Evolutionary conservation across 2,797 vertebrate genomes (phyloP), one percentile per base, ranked within the genome.

Genomic region (Pelodytes ibericus): DNA sequence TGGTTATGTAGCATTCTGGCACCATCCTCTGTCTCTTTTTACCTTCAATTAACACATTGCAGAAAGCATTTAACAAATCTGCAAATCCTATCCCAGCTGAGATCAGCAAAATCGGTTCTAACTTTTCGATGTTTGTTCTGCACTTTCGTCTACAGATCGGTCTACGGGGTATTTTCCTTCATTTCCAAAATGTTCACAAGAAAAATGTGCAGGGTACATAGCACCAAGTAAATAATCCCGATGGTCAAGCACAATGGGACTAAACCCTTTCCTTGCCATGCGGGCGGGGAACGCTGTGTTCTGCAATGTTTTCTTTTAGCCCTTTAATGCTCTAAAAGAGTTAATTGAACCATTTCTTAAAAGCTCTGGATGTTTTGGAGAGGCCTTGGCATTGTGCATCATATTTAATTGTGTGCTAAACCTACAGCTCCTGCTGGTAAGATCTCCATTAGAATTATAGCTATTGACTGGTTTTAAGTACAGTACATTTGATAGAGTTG

Each of bases 401-500:
- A 30, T 57, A 68, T 63, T 68, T 73, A 79, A 79, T 79, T 73
- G 76, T 68, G 67, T 20, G 27, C 16, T 67, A 63, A 78, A 72
- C 75, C 75, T 72, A 44, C 53, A 60, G 75, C 67, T 68, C 62
- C 57, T 75, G 74, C 70, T 78, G 69, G 64, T 73, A 73, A 79
- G 61, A 72, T 79, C 70, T 68, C 76, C 76, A 79, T 73, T 73
- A 79, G 70, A 79, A 73, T 68, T 62, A 79, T 79, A 67, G 71
- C 71, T 79, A 79, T 79, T 73, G 76, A 79, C 76, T 79, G 41
- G 31, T 68, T 51, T 49, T 73, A 79, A 79, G 76, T 79, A 79
- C 71, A 73, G 70, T 73, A 44, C 76, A 73, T 73, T 73, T 79
- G 76, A 79, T 73, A 79, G 75, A 79, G 76, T 79, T 73, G 62